Evolutionary conservation across 1,140 invertebrate genomes (phyloP).

Genomic region (Capitella teleta): DNA sequence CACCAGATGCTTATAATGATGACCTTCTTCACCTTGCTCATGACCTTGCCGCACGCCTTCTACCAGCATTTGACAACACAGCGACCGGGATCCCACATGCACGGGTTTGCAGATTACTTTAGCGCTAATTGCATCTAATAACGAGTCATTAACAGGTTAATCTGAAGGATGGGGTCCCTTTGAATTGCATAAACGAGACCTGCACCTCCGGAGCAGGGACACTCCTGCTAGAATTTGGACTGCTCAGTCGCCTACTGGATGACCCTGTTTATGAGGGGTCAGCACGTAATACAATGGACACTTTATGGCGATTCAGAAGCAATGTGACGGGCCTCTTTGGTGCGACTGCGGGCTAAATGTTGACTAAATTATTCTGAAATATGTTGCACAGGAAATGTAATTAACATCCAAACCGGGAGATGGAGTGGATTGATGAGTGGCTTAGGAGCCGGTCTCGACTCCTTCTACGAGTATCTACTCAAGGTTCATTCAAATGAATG

Average conservation of each 20-base stretch:
- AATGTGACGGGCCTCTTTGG: slow-evolving; percentile 55
- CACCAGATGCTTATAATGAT: slow-evolving; percentile 48
- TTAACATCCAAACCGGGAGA: slow-evolving; percentile 54
- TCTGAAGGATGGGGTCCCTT: slow-evolving; percentile 48
- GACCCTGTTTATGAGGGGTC: slow-evolving; percentile 54
- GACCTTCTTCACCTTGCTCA: slow-evolving; percentile 52
- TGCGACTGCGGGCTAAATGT: slow-evolving; percentile 20
- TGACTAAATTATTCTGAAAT: slow-evolving; percentile 2
- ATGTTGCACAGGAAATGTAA: slow-evolving; percentile 46
- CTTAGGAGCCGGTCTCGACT: slow-evolving; percentile 58
- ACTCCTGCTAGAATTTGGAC: slow-evolving; percentile 55
- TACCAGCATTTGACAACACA: slow-evolving; percentile 52
- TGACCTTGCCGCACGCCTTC: slow-evolving; percentile 50
- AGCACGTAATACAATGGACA: slow-evolving; percentile 48
- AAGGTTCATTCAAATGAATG: slow-evolving; percentile 38
- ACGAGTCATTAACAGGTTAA: slow-evolving; percentile 44
- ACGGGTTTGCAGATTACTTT: slow-evolving; percentile 26
- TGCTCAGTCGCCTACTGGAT: slow-evolving; percentile 50
- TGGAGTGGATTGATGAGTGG: slow-evolving; percentile 55
- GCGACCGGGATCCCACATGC: slow-evolving; percentile 51
- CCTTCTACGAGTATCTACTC: slow-evolving; percentile 59
- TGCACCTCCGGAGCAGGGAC: slow-evolving; percentile 58
- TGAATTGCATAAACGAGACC: slow-evolving; percentile 49
- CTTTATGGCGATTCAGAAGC: slow-evolving; percentile 49
- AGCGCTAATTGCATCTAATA: background rate